Conservation (phyloP, 2,888 invertebrate genomes). For the Drosophila maculinotata region DNA sequence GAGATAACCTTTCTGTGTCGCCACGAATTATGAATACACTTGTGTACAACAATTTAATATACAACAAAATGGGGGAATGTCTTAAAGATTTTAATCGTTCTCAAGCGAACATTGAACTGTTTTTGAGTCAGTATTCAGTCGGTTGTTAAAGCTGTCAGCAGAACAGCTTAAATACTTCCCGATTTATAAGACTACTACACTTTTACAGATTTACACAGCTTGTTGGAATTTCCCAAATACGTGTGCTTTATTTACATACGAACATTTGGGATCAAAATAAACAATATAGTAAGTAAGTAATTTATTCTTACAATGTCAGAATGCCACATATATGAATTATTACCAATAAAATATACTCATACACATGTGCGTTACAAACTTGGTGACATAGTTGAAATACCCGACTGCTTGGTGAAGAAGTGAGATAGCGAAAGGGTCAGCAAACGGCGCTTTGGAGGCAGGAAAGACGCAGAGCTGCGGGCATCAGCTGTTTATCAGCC, state of each 20-base stretch:
- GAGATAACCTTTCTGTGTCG: not conserved
- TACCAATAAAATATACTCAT: not conserved
- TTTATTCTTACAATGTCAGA: too few relatives aligned
- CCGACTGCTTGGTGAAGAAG: not conserved
- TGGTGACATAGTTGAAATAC: not conserved
- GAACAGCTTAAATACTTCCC: not conserved
- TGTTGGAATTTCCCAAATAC: too few relatives aligned
- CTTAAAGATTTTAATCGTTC: too few relatives aligned
- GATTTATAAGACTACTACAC: too few relatives aligned
- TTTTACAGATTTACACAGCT: too few relatives aligned
- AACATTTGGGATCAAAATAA: too few relatives aligned
- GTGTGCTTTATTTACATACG: too few relatives aligned
- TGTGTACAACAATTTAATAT: not conserved
- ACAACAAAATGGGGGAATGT: not conserved
- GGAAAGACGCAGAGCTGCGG: slow-evolving; percentile 3
- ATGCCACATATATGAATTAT: not conserved
- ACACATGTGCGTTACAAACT: slow-evolving; percentile 1
- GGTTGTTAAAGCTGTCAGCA: too few relatives aligned
- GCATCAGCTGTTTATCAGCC: slow-evolving; percentile 31
- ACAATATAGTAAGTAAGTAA: too few relatives aligned
- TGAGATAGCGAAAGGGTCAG: slow-evolving; percentile 9
- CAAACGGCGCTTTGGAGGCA: not conserved
- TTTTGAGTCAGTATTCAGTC: slow-evolving; percentile 1
- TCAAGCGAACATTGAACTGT: slow-evolving; percentile 7
- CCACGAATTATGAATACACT: slow-evolving; percentile 33